phyloP scores from a whole-genome alignment of 2,797 vertebrate genomes.

The Hemibagrus guttatus region DNA sequence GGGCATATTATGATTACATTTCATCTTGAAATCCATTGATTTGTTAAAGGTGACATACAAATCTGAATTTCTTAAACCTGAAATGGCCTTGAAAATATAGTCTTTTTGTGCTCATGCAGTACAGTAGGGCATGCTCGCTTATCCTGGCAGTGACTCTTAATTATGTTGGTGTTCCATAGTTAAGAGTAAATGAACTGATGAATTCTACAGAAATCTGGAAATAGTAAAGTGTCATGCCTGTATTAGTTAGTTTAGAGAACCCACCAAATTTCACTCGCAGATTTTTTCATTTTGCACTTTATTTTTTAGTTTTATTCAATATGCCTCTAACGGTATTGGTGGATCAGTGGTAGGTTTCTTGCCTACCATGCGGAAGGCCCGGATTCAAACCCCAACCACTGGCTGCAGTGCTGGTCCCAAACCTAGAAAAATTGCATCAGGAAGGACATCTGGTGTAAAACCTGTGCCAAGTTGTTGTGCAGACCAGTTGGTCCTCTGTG shows the following conservation, averaged over 20 bases:
- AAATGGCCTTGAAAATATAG: not conserved
- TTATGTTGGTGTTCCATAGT: not conserved
- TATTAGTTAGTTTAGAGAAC: not conserved
- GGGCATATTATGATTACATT: not conserved
- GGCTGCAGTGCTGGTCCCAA: too few relatives aligned
- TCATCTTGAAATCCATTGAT: not conserved
- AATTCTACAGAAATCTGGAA: not conserved
- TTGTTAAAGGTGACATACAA: not conserved
- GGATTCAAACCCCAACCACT: too few relatives aligned
- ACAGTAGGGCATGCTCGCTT: not conserved
- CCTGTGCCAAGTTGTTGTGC: too few relatives aligned
- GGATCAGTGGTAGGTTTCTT: too few relatives aligned
- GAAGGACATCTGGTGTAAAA: too few relatives aligned
- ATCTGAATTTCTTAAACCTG: not conserved
- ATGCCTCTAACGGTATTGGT: too few relatives aligned
- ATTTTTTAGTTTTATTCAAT: not conserved
- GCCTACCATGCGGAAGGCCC: too few relatives aligned
- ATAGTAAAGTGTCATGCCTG: not conserved
- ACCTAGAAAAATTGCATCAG: too few relatives aligned
- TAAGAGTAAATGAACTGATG: not conserved
- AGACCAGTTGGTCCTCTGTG: too few relatives aligned
- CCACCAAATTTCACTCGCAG: not conserved
- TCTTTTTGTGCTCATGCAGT: not conserved
- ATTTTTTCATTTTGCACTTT: not conserved
- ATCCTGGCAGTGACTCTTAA: not conserved